Base-by-base conservation (phyloP, 1,140 invertebrate species). In the Conus betulinus region DNA sequence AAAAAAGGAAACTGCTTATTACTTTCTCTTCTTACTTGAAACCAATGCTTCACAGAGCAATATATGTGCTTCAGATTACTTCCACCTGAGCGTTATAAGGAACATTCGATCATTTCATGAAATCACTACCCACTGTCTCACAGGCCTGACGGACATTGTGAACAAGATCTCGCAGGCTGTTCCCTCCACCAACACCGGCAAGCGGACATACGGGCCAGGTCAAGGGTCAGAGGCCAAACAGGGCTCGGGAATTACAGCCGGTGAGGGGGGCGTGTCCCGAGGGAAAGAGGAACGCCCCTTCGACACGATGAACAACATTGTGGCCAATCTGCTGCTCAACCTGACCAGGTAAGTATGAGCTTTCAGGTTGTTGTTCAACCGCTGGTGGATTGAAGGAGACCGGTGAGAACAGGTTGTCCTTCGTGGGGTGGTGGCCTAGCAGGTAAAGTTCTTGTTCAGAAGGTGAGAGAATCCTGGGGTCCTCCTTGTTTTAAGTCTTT, bases 241-340 rank as follows among this genome's bases (percentile, higher is more conserved):
- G 8, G 91, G 91, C 27, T 94, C 92, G 89, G 92, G 91, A 17
- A 91, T 94, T n/a, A 89, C 90, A 23, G 85, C 90, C 11, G 90
- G 91, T 20, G 92, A 93, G 17, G 94, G 93, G 13, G 91, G 93
- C 15, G 51, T 93, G 11, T 87, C 88, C n/a, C 93, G 93, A 67
- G 84, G 85, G 11, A 89, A 91, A 74, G 90, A 94, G 53, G 93
- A 94, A 81, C 94, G 94, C 87, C 95, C 95, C 27, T 96, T 96
- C 93, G 95, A 96, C 90, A 90, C 92, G 51, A 96, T 96, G 95
- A 96, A 96, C 90, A 95, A 95, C 88, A 94, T 96, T 87, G 95
- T 96, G 11, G 95, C 95, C 25, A 95, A 95, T 91, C 86, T 95
- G 52, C 88, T 96, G n/a, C 90, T 96, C 15, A 95, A 96, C 88